Conservation (phyloP, 2,888 invertebrate species). For the Neoascia interrupta region DNA sequence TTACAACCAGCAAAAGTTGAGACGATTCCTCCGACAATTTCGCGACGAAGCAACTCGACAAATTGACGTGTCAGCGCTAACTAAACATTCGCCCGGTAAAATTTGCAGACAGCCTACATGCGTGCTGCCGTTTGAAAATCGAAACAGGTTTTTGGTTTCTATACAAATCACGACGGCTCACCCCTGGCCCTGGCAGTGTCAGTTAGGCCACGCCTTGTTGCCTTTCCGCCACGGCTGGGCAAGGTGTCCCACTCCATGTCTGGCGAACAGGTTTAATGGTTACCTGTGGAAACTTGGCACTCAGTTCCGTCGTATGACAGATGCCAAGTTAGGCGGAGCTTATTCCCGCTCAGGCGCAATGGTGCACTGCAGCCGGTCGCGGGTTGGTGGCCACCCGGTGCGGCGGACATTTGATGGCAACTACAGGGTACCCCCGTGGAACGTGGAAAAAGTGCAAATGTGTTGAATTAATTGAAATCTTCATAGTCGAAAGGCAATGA, state of each 20-base stretch:
- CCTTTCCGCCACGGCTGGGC: slow-evolving; percentile 7
- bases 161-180: slow-evolving; percentile 31
- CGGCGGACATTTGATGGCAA: slow-evolving; percentile 29
- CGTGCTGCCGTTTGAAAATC: slow-evolving; percentile 44
- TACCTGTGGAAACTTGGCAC: slow-evolving; percentile 65
- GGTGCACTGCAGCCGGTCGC: slow-evolving; percentile 18
- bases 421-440: slow-evolving; percentile 35
- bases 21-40: slow-evolving; percentile 35
- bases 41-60: slow-evolving; percentile 74
- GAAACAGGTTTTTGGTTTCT: slow-evolving; percentile 53
- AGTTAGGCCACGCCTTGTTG: slow-evolving; percentile 43
- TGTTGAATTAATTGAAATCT: slow-evolving; percentile 65
- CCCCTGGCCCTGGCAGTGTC: slow-evolving; percentile 35
- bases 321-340: slow-evolving; percentile 66
- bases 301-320: slow-evolving; percentile 53
- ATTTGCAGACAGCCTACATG: slow-evolving; percentile 62
- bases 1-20: slow-evolving; percentile 17
- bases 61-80: slow-evolving; percentile 76
- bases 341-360: slow-evolving; percentile 47
- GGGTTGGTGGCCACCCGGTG: slow-evolving; percentile 35
- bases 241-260: too few species aligned
- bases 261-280: slow-evolving; percentile 58
- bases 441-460: slow-evolving; percentile 65
- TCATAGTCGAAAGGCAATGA: slow-evolving; percentile 48
- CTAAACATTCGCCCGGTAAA: slow-evolving; percentile 73